Percentiles rank a stretch among this genome's conserved stretches.
Evolutionary conservation across 2,797 vertebrate genomes (phyloP).

Genomic region (Darevskia mixta): DNA sequence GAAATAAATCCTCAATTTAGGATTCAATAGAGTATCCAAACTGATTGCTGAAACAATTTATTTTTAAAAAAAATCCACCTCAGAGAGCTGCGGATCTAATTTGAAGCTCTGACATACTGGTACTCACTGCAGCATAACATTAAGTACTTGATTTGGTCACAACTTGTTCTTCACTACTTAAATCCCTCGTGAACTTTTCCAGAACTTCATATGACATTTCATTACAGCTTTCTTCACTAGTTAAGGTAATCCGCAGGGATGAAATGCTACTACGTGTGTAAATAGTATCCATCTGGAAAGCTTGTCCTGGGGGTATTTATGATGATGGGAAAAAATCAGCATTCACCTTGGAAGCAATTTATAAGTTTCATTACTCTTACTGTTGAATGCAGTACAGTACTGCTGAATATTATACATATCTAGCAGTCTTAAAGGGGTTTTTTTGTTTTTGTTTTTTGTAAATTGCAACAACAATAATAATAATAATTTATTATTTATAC

Average conservation of each 20-base stretch:
- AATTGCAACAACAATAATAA: too few species aligned
- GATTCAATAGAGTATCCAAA: not conserved
- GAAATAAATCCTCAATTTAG: constrained; percentile 16
- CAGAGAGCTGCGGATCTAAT: not conserved
- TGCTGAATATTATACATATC: not conserved
- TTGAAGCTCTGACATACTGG: not conserved
- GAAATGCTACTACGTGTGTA: constrained; percentile 1
- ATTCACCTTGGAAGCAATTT: constrained; percentile 6
- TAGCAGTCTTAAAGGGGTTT: not conserved
- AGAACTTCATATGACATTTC: constrained; percentile 7
- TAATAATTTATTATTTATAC: too few species aligned
- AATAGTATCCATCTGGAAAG: constrained; percentile 17
- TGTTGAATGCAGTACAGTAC: not conserved
- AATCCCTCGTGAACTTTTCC: not conserved
- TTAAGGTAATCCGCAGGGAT: not conserved
- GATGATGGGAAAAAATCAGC: not conserved
- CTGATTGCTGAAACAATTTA: not conserved
- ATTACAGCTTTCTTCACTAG: constrained; percentile 15
- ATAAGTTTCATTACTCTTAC: not conserved
- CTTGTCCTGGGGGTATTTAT: not conserved
- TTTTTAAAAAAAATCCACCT: not conserved
- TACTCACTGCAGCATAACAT: not conserved
- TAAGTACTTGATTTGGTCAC: constrained; percentile 15
- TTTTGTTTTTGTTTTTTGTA: not conserved
- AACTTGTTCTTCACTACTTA: constrained; percentile 18